A percentile compares a stretch with the other conserved stretches of the same genome.
Evolutionary conservation across 2,113 vertebrate genomes (phyloP).

Genomic region (Anseranas semipalmata): DNA sequence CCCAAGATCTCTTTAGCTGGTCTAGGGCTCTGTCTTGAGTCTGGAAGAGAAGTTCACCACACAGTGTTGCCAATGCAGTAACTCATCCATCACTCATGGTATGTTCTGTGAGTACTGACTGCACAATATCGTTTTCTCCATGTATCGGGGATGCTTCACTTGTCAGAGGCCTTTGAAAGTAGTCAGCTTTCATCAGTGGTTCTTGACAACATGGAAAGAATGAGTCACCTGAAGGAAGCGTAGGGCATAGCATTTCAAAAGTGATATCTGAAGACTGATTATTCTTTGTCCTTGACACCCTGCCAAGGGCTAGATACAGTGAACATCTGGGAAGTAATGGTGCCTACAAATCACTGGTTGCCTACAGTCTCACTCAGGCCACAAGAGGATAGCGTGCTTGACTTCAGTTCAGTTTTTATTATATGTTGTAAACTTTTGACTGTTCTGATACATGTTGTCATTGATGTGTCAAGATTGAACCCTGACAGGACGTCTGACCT

Average conservation of each 20-base stretch:
- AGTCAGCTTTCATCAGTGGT: conserved; percentile 75
- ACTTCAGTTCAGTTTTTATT: conserved; percentile 75
- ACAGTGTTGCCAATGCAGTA: background rate
- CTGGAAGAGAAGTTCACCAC: conserved; percentile 1
- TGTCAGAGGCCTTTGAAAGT: conserved; percentile 70
- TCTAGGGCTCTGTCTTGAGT: background rate
- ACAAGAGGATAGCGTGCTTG: conserved; percentile 29
- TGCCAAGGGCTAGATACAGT: conserved; percentile 76
- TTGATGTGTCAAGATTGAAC: conserved; percentile 50
- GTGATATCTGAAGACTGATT: conserved; percentile 75
- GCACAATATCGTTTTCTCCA: conserved; percentile 57
- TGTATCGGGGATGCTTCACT: conserved; percentile 28
- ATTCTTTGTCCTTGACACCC: conserved; percentile 77
- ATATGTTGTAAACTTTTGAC: conserved; percentile 69
- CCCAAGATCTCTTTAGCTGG: background rate
- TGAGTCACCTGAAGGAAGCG: conserved; percentile 75
- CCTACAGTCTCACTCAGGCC: conserved; percentile 52
- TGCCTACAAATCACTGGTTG: conserved; percentile 76
- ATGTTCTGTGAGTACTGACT: conserved; percentile 38
- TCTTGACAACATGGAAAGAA: conserved; percentile 73
- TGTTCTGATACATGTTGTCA: conserved; percentile 66
- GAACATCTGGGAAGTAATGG: conserved; percentile 74
- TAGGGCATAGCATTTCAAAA: conserved; percentile 69
- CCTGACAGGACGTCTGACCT: conserved; percentile 55
- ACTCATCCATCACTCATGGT: conserved; percentile 50